phyloP scores from a whole-genome alignment of 2,888 invertebrate species.

The Dryococelus australis region DNA sequence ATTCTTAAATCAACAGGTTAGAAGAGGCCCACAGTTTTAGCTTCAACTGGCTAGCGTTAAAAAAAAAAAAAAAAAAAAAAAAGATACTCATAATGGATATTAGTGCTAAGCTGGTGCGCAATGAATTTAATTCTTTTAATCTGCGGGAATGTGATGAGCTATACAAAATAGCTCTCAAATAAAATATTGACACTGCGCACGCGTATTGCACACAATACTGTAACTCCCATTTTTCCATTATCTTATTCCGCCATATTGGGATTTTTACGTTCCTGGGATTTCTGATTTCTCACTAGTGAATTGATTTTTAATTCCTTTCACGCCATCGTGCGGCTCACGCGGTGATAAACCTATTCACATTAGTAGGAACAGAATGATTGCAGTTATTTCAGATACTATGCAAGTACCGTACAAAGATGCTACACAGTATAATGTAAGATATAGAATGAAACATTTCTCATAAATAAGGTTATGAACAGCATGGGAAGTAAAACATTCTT shows the following conservation, averaged over 20 bases:
- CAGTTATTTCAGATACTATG: too few species aligned
- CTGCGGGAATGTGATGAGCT: neutral
- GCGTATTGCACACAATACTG: neutral
- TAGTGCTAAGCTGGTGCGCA: neutral
- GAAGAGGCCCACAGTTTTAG: neutral
- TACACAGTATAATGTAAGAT: too few species aligned
- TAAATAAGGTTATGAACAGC: too few species aligned
- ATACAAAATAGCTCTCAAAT: neutral
- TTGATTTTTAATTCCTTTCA: too few species aligned
- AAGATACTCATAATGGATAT: neutral
- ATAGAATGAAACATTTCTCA: too few species aligned
- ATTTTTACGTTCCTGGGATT: neutral
- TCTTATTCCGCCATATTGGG: neutral
- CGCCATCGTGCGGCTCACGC: too few species aligned
- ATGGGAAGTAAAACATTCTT: too few species aligned
- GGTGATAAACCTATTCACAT: too few species aligned
- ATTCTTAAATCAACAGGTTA: neutral
- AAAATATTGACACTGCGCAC: neutral
- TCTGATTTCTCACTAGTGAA: too few species aligned
- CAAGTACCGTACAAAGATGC: too few species aligned
- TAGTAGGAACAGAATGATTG: too few species aligned
- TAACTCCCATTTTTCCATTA: neutral
- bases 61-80: constrained; percentile 16
- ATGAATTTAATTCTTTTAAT: neutral
- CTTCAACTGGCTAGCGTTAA: neutral